Conservation (phyloP, 2,888 invertebrate species). For the Crossocerus cetratus region DNA sequence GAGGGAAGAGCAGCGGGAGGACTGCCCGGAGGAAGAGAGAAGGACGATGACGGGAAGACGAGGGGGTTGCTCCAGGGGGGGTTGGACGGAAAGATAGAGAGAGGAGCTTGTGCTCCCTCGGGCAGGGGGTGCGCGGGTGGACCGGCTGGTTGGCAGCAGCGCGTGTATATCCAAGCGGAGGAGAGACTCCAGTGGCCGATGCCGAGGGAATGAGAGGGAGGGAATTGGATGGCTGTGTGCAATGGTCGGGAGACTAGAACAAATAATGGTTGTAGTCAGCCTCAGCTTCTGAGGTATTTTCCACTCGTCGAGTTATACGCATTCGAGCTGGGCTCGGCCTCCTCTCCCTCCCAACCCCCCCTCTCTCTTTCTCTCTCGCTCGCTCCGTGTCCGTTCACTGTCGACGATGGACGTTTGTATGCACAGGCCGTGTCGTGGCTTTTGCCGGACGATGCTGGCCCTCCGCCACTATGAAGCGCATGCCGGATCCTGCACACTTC, state of each 20-base stretch:
- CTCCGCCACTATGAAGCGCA: conserved; percentile 19
- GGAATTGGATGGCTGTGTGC: conserved; percentile 60
- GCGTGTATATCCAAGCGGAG: neutral
- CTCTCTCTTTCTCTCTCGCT: conserved; percentile 3
- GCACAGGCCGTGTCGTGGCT: conserved; percentile 52
- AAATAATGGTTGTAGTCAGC: conserved; percentile 72
- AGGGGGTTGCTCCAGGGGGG: conserved; percentile 54
- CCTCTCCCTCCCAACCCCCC: neutral
- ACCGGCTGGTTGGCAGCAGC: conserved; percentile 7
- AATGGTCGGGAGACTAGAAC: conserved; percentile 61
- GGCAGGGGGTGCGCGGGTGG: conserved; percentile 23
- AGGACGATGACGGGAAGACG: conserved; percentile 38
- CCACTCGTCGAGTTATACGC: conserved; percentile 59
- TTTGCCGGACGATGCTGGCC: conserved; percentile 33
- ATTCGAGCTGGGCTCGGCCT: conserved; percentile 39
- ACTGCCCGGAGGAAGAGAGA: neutral
- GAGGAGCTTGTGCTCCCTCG: conserved; percentile 24
- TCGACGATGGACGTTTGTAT: conserved; percentile 43
- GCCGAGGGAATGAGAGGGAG: conserved; percentile 20
- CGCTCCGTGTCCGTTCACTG: conserved; percentile 8
- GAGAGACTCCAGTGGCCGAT: neutral
- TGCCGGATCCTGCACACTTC: conserved; percentile 1
- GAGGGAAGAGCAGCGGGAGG: neutral
- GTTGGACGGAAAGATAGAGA: conserved; percentile 44
- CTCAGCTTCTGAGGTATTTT: conserved; percentile 70